phyloP scores from a whole-genome alignment of 1,140 invertebrate genomes.

The Chlorops oryzae region DNA sequence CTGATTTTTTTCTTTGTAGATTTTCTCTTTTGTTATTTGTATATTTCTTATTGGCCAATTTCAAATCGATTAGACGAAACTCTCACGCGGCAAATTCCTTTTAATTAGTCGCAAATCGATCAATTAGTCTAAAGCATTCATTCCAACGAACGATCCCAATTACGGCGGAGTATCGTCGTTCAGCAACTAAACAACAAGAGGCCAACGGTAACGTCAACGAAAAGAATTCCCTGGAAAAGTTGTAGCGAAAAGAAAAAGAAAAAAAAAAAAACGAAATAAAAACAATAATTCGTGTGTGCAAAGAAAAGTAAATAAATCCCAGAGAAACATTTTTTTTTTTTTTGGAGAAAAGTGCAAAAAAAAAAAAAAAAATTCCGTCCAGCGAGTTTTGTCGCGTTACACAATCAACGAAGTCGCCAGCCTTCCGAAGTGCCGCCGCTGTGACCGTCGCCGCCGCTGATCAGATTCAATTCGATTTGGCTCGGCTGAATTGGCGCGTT shows the following conservation, averaged over 20 bases:
- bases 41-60: too few species aligned
- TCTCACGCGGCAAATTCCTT: constrained; percentile 8
- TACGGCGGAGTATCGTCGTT: neutral
- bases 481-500: too few species aligned
- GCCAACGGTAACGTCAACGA: neutral
- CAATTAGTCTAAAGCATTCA: constrained; percentile 37
- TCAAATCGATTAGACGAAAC: constrained; percentile 14
- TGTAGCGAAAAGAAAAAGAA: neutral
- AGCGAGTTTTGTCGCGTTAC: constrained; percentile 18
- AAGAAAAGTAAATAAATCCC: neutral
- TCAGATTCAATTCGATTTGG: too few species aligned
- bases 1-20: too few species aligned
- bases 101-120: constrained; percentile 47
- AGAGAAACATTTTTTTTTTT: constrained; percentile 1
- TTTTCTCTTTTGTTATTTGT: too few species aligned
- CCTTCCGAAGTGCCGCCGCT: neutral
- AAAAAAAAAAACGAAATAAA: constrained; percentile 1
- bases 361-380: constrained; percentile 4
- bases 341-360: constrained; percentile 9
- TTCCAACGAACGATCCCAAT: too few species aligned
- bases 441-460: too few species aligned
- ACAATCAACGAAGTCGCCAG: constrained; percentile 9
- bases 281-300: neutral
- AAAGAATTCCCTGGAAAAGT: neutral
- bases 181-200: neutral